A percentile compares a stretch with the other conserved stretches of the same genome.
Conservation (phyloP, 2,797 vertebrate genomes). For the Manis crassicaudata region DNA sequence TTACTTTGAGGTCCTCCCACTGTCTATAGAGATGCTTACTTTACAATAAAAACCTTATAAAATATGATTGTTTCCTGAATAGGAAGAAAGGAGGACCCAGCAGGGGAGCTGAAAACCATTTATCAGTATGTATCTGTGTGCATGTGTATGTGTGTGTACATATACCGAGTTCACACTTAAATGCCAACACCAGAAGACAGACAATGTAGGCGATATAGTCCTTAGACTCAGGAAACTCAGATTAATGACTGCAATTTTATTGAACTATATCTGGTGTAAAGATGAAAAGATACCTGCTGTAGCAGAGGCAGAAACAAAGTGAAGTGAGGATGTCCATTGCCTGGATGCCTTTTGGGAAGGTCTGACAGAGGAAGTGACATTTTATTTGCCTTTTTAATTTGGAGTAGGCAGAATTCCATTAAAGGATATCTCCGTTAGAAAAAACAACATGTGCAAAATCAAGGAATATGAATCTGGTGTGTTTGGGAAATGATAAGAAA, state of each 20-base stretch:
- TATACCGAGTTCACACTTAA: background rate
- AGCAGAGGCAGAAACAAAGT: background rate
- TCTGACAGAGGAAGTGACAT: background rate
- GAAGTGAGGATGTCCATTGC: background rate
- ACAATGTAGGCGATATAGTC: background rate
- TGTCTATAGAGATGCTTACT: background rate
- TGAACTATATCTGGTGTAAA: background rate
- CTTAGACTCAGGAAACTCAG: background rate
- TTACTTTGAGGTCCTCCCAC: background rate
- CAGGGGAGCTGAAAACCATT: background rate
- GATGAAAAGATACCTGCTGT: background rate
- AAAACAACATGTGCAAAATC: constrained; percentile 5
- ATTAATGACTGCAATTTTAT: background rate
- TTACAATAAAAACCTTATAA: background rate
- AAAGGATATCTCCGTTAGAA: background rate
- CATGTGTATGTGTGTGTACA: background rate
- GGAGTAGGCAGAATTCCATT: background rate
- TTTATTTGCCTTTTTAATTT: constrained; percentile 20
- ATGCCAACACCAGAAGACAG: background rate
- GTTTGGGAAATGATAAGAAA: constrained; percentile 23
- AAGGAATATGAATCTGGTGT: background rate
- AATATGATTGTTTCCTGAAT: background rate
- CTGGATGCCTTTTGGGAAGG: background rate
- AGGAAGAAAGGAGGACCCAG: background rate
- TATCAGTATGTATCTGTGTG: background rate